Conservation (phyloP, 2,113 vertebrate species). For the Archilochus colubris region DNA sequence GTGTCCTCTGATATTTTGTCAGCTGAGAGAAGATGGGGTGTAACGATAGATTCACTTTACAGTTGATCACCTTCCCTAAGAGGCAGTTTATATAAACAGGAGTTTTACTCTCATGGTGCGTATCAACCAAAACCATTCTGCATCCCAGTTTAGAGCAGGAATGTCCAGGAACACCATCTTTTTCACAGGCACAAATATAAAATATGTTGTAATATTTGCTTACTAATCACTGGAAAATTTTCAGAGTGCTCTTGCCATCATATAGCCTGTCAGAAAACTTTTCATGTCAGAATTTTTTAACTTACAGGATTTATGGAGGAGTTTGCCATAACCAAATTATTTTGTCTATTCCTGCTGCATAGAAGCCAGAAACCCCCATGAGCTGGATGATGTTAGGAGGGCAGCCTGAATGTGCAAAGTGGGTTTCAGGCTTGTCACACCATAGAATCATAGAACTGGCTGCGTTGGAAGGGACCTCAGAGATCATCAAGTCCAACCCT, state of each 20-base stretch:
- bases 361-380: not conserved
- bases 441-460: not conserved
- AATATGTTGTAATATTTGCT: not conserved
- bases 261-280: not conserved
- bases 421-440: not conserved
- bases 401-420: not conserved
- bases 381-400: not conserved
- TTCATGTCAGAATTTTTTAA: not conserved
- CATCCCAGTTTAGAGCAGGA: not conserved
- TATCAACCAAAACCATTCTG: not conserved
- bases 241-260: not conserved
- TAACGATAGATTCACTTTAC: not conserved
- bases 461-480: too few relatives aligned
- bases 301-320: rapidly evolving
- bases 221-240: not conserved
- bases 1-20: not conserved
- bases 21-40: not conserved
- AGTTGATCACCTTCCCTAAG: not conserved
- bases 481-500: too few relatives aligned
- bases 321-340: not conserved
- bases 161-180: not conserved
- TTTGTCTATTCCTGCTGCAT: not conserved
- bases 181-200: not conserved
- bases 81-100: not conserved
- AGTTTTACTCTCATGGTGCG: not conserved